These are phyloP conservation scores for Napeogenes inachia DNA, from an alignment of 2,888 invertebrate genomes.

Conservation along the genomic window DNA sequence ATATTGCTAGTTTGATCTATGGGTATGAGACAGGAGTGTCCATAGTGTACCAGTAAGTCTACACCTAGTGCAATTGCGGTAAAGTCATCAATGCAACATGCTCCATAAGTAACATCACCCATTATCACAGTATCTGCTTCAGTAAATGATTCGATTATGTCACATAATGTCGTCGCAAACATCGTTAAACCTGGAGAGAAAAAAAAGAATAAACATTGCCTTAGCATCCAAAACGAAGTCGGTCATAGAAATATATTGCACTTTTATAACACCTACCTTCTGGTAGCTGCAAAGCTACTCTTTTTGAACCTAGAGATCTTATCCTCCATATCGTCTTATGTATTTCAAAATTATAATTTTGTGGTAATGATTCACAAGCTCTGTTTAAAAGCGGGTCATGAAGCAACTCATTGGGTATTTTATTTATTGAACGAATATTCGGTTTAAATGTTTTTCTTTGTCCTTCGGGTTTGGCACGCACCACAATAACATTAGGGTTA, in stretches of 20 bases:
- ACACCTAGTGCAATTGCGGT: conserved; percentile 94
- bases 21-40: conserved; percentile 97
- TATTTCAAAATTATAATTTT: conserved; percentile 98
- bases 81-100: conserved; percentile 98
- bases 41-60: conserved; percentile 96
- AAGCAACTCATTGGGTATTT: conserved; percentile 87
- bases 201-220: not conserved
- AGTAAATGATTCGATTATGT: conserved; percentile 93
- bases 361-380: conserved; percentile 86
- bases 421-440: conserved; percentile 82
- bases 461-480: conserved; percentile 84
- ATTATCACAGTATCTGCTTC: conserved; percentile 95
- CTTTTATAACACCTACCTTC: conserved; percentile 79
- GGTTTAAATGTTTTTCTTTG: conserved; percentile 88
- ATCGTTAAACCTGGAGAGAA: conserved; percentile 83
- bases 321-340: conserved; percentile 99
- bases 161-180: conserved; percentile 94
- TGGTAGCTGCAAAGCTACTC: conserved; percentile 97
- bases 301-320: conserved; percentile 86
- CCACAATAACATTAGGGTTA: conserved; percentile 77
- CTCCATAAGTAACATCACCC: conserved; percentile 99
- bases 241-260: not conserved
- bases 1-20: conserved; percentile 90
- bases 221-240: not conserved
- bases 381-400: conserved; percentile 84